Base-by-base conservation (phyloP, 2,113 vertebrate genomes). In the Grammomys dolichurus region DNA sequence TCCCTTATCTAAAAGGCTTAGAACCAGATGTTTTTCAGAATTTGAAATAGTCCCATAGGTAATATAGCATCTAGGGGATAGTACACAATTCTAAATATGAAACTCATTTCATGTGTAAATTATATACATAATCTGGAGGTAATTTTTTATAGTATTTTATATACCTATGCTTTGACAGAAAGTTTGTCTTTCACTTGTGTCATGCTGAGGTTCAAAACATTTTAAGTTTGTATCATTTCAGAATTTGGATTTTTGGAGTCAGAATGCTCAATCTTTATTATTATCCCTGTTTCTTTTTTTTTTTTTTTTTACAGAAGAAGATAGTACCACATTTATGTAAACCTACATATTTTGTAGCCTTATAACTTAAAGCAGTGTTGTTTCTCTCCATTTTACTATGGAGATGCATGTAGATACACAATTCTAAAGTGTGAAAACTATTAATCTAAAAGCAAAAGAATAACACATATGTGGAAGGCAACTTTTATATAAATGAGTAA, bases 371-470 rank as follows among this genome's bases (percentile, higher is more conserved):
- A 72, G 16, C 48, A 67, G 20, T 90, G 5, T 63, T 80, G 43
- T 87, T 51, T 96, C 76, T 77, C 5, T 81, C 40, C 54, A 95
- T 88, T 90, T 88, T 93, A 28, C 46, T 86, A 7, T 58, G 3
- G 33, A 87, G 48, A 63, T 56, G 0, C 51, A 14, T 60, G 14
- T 63, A 56, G 60, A 48, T 5, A 40, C 19, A 70, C 24, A 94
- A 73, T n/a, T 16, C 14, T 56, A 80, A 90, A 72, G 33, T 65
- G 26, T 51, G 67, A 40, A 9, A 63, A 14, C 20, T 91, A 56
- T 43, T 96, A 90, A 89, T 84, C 11, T 58, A 73, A 33, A 56
- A 58, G 4, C 1, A 7, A 95, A 72, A 92, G 51, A 82, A 81
- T 54, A 56, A 76, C 43, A 2, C 58, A 48, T 11, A 75, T 84